Evolutionary conservation across 2,797 vertebrate species (phyloP).

Genomic region (Emydoidea blandingii): DNA sequence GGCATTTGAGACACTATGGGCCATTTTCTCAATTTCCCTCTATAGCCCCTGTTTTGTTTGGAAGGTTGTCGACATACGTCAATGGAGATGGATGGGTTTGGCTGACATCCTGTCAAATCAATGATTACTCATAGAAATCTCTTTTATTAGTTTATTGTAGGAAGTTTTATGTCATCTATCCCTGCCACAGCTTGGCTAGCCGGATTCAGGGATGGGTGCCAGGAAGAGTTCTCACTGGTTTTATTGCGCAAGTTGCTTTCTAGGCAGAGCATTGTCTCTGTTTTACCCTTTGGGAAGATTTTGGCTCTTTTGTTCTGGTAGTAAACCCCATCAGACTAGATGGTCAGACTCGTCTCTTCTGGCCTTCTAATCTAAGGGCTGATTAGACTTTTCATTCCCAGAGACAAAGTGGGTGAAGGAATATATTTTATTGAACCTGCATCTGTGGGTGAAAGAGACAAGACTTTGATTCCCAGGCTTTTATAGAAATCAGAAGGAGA

Average conservation of each 20-base stretch:
- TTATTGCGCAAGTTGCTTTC: conserved; percentile 49
- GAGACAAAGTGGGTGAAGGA: not conserved
- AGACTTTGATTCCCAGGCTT: not conserved
- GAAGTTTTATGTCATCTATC: conserved; percentile 74
- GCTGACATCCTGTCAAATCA: conserved; percentile 78
- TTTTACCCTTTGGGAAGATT: not conserved
- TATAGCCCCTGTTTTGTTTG: conserved; percentile 55
- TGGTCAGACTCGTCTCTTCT: not conserved
- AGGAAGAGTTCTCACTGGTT: conserved; percentile 39
- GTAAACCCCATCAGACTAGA: not conserved
- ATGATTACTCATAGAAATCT: conserved; percentile 78
- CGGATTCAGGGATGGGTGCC: conserved; percentile 7
- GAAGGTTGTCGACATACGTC: conserved; percentile 76
- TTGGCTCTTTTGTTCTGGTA: not conserved
- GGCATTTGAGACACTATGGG: conserved; percentile 60
- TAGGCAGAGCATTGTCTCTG: not conserved
- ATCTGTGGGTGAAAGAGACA: not conserved
- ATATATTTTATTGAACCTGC: not conserved
- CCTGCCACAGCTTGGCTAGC: conserved; percentile 57
- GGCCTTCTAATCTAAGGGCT: not conserved
- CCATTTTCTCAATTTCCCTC: conserved; percentile 61
- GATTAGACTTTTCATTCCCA: not conserved
- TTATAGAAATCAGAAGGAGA: not conserved
- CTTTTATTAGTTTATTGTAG: conserved; percentile 80
- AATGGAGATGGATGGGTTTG: conserved; percentile 76